Conservation (phyloP, 1,140 invertebrate genomes). For the Diploscapter pachys region DNA sequence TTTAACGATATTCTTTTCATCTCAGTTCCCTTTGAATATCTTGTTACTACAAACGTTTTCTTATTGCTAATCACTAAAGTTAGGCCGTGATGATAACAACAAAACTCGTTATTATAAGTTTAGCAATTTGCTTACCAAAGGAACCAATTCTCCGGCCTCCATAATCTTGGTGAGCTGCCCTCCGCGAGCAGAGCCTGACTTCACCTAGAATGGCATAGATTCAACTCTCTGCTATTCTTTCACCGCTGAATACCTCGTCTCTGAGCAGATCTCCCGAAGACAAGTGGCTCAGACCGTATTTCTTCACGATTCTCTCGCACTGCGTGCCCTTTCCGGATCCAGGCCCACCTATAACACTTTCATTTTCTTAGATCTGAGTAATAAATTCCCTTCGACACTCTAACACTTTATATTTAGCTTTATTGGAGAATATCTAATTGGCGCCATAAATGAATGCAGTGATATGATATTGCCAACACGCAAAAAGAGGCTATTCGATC, state of each 20-base stretch:
- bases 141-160: constrained; percentile 81
- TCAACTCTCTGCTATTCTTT: background rate
- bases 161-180: constrained; percentile 77
- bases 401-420: no score
- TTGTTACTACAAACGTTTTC: no score
- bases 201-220: constrained; percentile 67
- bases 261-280: constrained; percentile 91
- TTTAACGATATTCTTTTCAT: no score
- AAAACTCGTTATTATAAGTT: background rate
- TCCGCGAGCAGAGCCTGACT: constrained; percentile 77
- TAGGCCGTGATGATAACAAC: background rate
- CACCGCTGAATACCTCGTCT: constrained; percentile 67
- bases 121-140: constrained; percentile 64
- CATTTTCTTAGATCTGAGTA: no score
- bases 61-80: constrained; percentile 8
- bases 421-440: no score
- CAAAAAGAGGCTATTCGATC: no score
- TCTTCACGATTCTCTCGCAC: constrained; percentile 81
- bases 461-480: background rate
- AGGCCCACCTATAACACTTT: constrained; percentile 67
- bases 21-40: no score
- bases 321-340: constrained; percentile 98
- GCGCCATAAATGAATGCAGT: constrained; percentile 9
- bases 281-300: constrained; percentile 88
- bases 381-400: no score